A percentile compares a stretch with the other conserved stretches of the same genome.
Conservation (phyloP, 2,113 vertebrate genomes). For the Ctenodactylus gundi region DNA sequence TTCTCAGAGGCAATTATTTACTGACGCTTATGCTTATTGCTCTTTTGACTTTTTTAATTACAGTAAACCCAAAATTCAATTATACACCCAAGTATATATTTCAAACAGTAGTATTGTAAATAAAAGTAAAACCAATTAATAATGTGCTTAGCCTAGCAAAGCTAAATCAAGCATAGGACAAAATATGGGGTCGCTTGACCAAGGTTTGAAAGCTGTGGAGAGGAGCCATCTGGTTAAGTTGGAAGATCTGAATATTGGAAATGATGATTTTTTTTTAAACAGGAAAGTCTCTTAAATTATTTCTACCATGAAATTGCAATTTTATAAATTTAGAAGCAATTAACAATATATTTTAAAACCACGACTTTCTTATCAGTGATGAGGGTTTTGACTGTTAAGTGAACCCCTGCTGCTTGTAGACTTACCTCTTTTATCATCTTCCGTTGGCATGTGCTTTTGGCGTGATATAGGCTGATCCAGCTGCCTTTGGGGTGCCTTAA, state of each 20-base stretch:
- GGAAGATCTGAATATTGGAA: slow-evolving; percentile 47
- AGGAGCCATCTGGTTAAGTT: slow-evolving; percentile 35
- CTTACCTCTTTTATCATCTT: slow-evolving; percentile 48
- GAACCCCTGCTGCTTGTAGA: neutral
- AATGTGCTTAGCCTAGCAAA: slow-evolving; percentile 84
- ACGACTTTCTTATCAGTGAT: slow-evolving; percentile 39
- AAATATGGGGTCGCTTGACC: slow-evolving; percentile 64
- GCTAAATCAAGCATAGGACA: slow-evolving; percentile 78
- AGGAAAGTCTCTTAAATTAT: neutral
- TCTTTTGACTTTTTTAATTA: slow-evolving; percentile 87
- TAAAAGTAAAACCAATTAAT: slow-evolving; percentile 84
- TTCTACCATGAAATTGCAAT: slow-evolving; percentile 15
- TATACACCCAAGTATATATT: slow-evolving; percentile 80
- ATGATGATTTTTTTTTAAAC: neutral
- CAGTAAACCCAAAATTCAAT: slow-evolving; percentile 84
- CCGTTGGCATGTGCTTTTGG: slow-evolving; percentile 46
- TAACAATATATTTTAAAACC: slow-evolving; percentile 28
- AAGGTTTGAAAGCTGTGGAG: slow-evolving; percentile 30
- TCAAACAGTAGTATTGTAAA: slow-evolving; percentile 81
- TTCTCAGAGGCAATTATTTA: slow-evolving; percentile 83
- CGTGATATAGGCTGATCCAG: slow-evolving; percentile 69
- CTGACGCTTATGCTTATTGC: slow-evolving; percentile 81
- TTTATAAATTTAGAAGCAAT: slow-evolving; percentile 34
- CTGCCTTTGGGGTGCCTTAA: slow-evolving; percentile 80
- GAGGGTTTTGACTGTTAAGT: slow-evolving; percentile 30